Conservation (phyloP, 92 coral and sea anemone genomes). For the Porites evermanni region DNA sequence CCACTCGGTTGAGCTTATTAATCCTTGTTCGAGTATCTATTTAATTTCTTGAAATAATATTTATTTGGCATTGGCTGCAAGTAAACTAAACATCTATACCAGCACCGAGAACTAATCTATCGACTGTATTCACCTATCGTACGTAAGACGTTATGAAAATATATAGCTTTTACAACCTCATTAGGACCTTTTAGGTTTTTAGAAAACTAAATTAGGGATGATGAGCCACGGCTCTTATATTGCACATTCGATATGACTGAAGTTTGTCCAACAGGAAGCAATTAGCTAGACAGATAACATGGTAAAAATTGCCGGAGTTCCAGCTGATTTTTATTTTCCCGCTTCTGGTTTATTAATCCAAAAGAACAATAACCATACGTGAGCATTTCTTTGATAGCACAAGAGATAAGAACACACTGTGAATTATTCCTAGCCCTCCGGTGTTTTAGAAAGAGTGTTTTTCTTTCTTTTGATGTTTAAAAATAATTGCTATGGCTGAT, state of each 20-base stretch:
- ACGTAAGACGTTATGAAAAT: not conserved
- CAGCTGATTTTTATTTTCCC: not conserved
- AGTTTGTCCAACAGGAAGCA: slow-evolving; percentile 45
- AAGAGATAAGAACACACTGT: not conserved
- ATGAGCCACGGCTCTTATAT: not conserved
- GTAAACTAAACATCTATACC: slow-evolving; percentile 35
- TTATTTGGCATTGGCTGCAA: slow-evolving; percentile 21
- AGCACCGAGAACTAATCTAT: not conserved
- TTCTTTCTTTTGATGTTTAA: not conserved
- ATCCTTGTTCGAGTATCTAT: slow-evolving; percentile 47
- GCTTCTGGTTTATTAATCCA: not conserved
- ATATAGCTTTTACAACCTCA: not conserved
- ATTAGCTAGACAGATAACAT: slow-evolving; percentile 25
- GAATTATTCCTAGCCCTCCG: not conserved
- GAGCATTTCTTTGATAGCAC: no score
- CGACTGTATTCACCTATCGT: not conserved
- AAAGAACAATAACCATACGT: not conserved
- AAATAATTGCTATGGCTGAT: not conserved
- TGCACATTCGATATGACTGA: slow-evolving; percentile 31
- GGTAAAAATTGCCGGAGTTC: slow-evolving; percentile 21
- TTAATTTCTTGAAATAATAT: slow-evolving; percentile 53
- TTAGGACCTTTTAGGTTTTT: not conserved
- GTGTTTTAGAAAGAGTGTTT: not conserved
- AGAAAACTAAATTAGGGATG: slow-evolving; percentile 17
- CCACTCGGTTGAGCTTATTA: slow-evolving; percentile 31